These are phyloP conservation scores for Acanthosepion lycidas DNA, from an alignment of 2,888 invertebrate genomes.

Conservation along the genomic window DNA sequence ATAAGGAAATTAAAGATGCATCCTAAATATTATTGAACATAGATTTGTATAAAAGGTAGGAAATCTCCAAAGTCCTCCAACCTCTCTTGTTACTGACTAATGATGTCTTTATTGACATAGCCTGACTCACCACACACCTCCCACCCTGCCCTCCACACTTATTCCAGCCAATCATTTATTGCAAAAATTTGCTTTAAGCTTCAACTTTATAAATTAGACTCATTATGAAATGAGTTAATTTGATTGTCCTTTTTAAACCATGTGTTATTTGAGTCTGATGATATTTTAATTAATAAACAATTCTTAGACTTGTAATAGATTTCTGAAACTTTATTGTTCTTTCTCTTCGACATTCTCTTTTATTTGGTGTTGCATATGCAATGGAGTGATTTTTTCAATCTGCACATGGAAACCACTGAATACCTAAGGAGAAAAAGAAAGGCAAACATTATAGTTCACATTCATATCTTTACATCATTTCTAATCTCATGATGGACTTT, in stretches of 20 bases:
- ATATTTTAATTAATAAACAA: not conserved
- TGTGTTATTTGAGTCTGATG: not conserved
- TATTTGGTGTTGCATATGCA: not conserved
- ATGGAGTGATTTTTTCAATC: not conserved
- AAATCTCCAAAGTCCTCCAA: no score
- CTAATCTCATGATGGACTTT: not conserved
- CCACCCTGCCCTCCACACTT: no score
- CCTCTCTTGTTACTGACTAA: no score
- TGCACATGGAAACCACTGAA: constrained; percentile 5
- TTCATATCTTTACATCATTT: not conserved
- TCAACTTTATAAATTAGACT: no score
- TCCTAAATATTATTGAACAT: no score
- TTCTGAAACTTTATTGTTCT: not conserved
- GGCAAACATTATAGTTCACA: not conserved
- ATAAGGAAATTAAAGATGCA: no score
- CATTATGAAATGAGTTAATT: not conserved
- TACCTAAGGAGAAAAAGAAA: not conserved
- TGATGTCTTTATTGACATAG: no score
- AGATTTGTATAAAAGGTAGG: no score
- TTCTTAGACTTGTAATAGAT: not conserved
- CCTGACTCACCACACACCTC: no score
- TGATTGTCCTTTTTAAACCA: not conserved
- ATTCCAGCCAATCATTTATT: no score
- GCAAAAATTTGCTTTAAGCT: no score
- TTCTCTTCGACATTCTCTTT: not conserved